Base-by-base conservation (phyloP, 2,888 invertebrate species). In the Apocheima hispidaria region DNA sequence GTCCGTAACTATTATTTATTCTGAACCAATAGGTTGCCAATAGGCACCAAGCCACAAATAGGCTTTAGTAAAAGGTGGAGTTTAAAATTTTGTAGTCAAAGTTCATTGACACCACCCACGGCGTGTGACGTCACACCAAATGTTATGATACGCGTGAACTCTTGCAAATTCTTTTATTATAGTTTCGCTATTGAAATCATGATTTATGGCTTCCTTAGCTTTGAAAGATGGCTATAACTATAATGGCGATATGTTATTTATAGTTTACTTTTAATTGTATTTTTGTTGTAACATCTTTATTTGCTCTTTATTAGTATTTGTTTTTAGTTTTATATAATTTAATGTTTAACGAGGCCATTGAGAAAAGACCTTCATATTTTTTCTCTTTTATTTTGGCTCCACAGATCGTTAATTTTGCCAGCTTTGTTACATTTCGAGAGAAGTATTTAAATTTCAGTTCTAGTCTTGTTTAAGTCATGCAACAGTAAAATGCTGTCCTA, bases 101-200 rank as follows among this genome's bases (percentile, higher is more conserved):
- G 66, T 61, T 66, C 66, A 58, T 59, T 61, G 63, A 56, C 66
- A 51, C 51, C 41, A 14, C 66, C 66, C 63, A 66, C 63, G 40
- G 7, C 10, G 26, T 26, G 33, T 66, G 66, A 66, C 50, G 59
- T 66, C 66, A 66, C 44, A 50, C 41, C 36, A n/a, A 55, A 49
- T 57, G 54, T 60, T 35, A n/a, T 36, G 14, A 14, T 40, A 0
- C 48, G 21, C 14, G 38, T 21, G 14, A 23, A 43, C 26, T 43
- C 48, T 63, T 66, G 44, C 55, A 46, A 66, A 63, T 23, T 26
- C 16, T 26, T 48, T 50, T 38, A 38, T 63, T 57, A 59, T 61
- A 21, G 26, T 52, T 54, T 60, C 41, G 30, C 46, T 60, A 48
- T 28, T 52, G 20, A 52, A 48, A 36, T 40, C 10, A 28, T 41